Conservation (phyloP, 2,113 vertebrate species). For the Stictonetta naevosa region DNA sequence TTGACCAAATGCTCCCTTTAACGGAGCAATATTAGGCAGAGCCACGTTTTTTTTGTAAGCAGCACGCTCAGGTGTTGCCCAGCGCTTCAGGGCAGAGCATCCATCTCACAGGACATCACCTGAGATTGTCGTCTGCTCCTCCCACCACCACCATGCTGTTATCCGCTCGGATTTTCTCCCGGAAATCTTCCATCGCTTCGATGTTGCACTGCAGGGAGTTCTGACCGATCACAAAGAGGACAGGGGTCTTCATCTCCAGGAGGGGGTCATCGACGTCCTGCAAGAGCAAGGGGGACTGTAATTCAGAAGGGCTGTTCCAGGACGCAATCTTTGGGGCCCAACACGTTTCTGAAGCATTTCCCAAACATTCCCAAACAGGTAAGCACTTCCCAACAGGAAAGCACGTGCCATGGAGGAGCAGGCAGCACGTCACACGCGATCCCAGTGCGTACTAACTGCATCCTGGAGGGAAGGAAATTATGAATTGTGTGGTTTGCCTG, state of each 20-base stretch:
- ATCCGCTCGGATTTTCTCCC: conserved; percentile 93
- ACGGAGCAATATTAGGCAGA: not conserved
- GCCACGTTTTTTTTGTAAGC: accelerated
- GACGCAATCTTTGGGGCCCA: accelerated
- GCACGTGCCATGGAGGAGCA: not conserved
- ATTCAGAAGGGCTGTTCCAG: no score
- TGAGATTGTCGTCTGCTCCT: conserved; percentile 94
- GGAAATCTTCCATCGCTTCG: conserved; percentile 95
- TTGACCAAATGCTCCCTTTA: not conserved
- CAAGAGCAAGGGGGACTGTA: not conserved
- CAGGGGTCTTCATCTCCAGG: conserved; percentile 98
- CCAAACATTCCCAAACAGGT: no score
- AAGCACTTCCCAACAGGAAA: not conserved
- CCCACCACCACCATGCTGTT: conserved; percentile 98
- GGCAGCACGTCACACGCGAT: accelerated
- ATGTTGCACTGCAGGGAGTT: conserved; percentile 91
- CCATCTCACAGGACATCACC: conserved; percentile 53
- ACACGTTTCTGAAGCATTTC: not conserved
- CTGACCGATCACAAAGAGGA: conserved; percentile 95
- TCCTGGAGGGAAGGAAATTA: not conserved
- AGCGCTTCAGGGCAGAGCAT: accelerated
- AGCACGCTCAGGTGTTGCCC: accelerated
- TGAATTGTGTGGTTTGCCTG: accelerated
- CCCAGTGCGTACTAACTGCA: no score
- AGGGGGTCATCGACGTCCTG: conserved; percentile 97